Evolutionary conservation across 1,140 invertebrate species (phyloP).

Genomic region (Apis cerana): DNA sequence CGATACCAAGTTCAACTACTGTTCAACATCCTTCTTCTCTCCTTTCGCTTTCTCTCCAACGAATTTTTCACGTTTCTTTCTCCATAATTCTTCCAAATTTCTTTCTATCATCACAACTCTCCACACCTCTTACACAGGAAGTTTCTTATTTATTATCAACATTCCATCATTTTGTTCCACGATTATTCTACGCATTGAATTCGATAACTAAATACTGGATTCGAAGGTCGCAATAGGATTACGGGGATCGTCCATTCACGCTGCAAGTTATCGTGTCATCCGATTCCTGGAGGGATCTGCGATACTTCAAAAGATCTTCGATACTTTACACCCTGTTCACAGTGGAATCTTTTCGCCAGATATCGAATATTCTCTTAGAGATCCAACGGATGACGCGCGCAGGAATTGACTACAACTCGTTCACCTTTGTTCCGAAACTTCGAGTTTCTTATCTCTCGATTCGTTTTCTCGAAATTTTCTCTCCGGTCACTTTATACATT

Average conservation of each 20-base stretch:
- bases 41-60: not conserved
- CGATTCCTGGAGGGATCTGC: conserved; percentile 54
- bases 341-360: not conserved
- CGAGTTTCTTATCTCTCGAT: too few relatives aligned
- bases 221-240: conserved; percentile 32
- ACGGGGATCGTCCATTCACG: not conserved
- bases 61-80: not conserved
- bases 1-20: not conserved
- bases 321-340: conserved; percentile 48
- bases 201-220: not conserved
- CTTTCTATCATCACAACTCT: too few relatives aligned
- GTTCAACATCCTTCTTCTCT: not conserved
- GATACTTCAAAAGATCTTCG: conserved; percentile 48
- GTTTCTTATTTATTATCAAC: not conserved
- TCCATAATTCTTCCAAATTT: not conserved
- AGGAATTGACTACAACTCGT: conserved; percentile 12
- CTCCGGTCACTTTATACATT: too few relatives aligned
- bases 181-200: not conserved
- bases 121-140: too few relatives aligned
- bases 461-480: too few relatives aligned
- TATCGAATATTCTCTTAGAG: conserved; percentile 4
- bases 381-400: conserved; percentile 13
- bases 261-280: conserved; percentile 57
- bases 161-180: not conserved
- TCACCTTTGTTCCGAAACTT: not conserved